Base-by-base conservation (phyloP, 2,888 invertebrate genomes). In the Dexiosoma caninum region DNA sequence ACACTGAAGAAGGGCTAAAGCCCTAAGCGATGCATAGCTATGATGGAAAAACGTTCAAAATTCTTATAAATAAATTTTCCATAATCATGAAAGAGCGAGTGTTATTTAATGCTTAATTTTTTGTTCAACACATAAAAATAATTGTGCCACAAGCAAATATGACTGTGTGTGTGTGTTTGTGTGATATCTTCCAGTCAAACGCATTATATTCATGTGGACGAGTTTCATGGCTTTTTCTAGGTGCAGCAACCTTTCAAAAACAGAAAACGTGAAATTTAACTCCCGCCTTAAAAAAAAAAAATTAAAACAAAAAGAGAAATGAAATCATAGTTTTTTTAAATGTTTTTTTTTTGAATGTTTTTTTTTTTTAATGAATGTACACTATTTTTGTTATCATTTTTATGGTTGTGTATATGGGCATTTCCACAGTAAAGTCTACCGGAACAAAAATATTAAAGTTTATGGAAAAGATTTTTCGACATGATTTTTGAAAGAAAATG, bases 321-420 rank as follows among this genome's bases (percentile, higher is more conserved):
- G 74, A 75, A 75, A 75, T 75, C 74, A 75, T 75, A 49, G 49
- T 32, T 49, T 66, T 42, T 59, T 21, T 49, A 57, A 30, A 62
- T 6, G 14, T 42, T 27, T 70, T 44, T n/a, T n/a, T n/a, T n/a
- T n/a, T n/a, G n/a, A 30, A 62, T 6, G 14, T 42, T 27, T 70
- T 44, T 46, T n/a, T 46, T 1, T 7, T 8, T 21, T 19, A 16
- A 40, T 12, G 6, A 12, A 40, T n/a, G 1, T 6, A 40, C 4
- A 14, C 35, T 46, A 14, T 51, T 14, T 9, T 30, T 59, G 14
- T 59, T 57, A 23, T 23, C 46, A 51, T 51, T 66, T 14, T 59
- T 69, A 42, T 42, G 42, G 53, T 32, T 21, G 30, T 44, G 42
- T 44, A 53, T 44, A 37, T 37, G 19, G 12, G 19, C 2, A 67